Evolutionary conservation across 2,797 vertebrate species (phyloP), one percentile per base, ranked within the genome.

Genomic region (Pogonophryne albipinna): DNA sequence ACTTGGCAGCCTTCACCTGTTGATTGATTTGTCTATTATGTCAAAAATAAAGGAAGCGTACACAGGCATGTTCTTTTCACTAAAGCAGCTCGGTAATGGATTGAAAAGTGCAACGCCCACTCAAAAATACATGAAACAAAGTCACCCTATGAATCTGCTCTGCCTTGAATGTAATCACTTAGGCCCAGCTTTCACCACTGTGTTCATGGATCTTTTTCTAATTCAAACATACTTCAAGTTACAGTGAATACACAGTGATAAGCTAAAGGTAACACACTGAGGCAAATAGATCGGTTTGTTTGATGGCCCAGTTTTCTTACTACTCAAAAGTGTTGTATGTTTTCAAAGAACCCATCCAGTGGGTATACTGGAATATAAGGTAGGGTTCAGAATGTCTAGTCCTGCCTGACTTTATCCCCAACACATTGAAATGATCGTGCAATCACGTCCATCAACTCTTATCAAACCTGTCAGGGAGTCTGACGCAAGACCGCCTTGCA

Each of bases 361-460:
- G 57, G 58, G 57, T 49, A 16, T 57, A 31, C 27, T 19, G 15
- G 41, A 55, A 74, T 53, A 65, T 83, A 76, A 78, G 73, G 57
- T 79, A 60, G 80, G 77, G 59, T 58, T 63, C 45, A 44, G 89
- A 92, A 2, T 86, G 91, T 79, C 84, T 80, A 53, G 46, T 88
- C 91, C 71, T 86, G 92, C 64, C 71, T 38, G 55, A 67, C 53
- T 76, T 20, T 52, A 68, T 77, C 38, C 34, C 49, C 23, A 47
- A 58, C 56, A 38, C 78, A 71, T 17, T 77, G 76, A 74, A 51
- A 78, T 56, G 84, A 78, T 90, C 91, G 83, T 68, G 65, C 86
- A 91, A 89, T 92, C 89, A 84, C 42, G 78, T 90, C 87, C 73
- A 85, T 93, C 89, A 92, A 47, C 70, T 80, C 84, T 90, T 88